Conservation (phyloP, 2,797 vertebrate species). For the Molossus alvarezi region DNA sequence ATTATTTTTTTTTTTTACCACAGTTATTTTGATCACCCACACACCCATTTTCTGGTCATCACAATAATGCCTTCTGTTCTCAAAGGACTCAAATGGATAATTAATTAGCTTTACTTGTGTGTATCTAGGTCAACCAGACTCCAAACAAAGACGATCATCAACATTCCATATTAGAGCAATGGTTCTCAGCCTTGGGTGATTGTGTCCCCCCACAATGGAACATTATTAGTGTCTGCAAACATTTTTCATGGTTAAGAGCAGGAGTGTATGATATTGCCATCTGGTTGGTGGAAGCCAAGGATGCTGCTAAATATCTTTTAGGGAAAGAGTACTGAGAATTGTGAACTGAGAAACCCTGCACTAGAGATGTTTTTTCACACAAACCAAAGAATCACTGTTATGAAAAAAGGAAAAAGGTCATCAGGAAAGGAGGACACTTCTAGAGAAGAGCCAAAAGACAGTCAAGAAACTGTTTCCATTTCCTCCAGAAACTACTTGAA, state of each 20-base stretch:
- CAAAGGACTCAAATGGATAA: background rate
- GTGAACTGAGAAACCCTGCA: background rate
- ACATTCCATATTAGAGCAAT: background rate
- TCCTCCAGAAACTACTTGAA: background rate
- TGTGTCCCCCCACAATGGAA: background rate
- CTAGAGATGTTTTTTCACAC: background rate
- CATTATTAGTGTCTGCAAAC: background rate
- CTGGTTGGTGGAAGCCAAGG: background rate
- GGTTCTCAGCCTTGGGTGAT: background rate
- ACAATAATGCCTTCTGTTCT: background rate
- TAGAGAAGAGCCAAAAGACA: background rate
- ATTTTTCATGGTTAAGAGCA: background rate
- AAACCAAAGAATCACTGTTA: background rate
- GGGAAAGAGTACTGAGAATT: too few relatives aligned
- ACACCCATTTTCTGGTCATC: background rate
- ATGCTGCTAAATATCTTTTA: background rate
- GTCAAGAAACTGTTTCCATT: background rate
- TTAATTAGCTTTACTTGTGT: constrained; percentile 20
- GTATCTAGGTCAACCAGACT: background rate
- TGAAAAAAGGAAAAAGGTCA: background rate
- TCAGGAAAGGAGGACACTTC: background rate
- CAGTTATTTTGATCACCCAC: constrained; percentile 46
- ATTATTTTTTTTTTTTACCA: background rate
- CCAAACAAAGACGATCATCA: background rate
- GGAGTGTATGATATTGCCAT: background rate